phyloP scores from a whole-genome alignment of 2,888 invertebrate species.

The Stenchaetothrips biformis region DNA sequence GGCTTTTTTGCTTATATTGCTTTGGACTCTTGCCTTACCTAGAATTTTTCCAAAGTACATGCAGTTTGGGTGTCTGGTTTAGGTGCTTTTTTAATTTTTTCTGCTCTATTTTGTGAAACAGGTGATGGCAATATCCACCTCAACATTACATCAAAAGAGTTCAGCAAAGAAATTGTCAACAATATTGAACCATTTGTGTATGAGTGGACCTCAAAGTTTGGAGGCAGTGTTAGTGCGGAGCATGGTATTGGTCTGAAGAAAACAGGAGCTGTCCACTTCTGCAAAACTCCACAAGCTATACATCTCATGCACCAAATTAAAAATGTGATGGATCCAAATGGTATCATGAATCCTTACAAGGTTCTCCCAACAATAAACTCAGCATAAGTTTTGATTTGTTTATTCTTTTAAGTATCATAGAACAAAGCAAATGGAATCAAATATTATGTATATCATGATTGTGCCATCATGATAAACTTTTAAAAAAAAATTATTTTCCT shows the following conservation, averaged over 20 bases:
- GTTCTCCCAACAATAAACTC: constrained; percentile 51
- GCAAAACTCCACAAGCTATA: constrained; percentile 68
- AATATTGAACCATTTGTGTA: constrained; percentile 77
- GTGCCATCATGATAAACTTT: too few species aligned
- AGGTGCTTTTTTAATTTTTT: background rate
- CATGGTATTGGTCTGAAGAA: constrained; percentile 93
- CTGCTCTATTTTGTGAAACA: background rate
- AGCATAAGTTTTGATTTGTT: background rate
- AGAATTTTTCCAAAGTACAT: too few species aligned
- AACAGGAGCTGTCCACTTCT: constrained; percentile 69
- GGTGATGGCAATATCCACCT: constrained; percentile 93
- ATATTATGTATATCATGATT: background rate
- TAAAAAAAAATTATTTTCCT: too few species aligned
- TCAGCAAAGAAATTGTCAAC: constrained; percentile 47
- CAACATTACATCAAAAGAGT: constrained; percentile 55
- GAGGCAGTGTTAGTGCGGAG: constrained; percentile 92
- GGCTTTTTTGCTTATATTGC: too few species aligned
- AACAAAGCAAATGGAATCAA: background rate
- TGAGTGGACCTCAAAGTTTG: constrained; percentile 70
- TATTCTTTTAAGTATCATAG: background rate
- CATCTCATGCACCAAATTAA: constrained; percentile 78
- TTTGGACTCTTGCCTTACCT: too few species aligned
- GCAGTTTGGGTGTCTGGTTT: too few species aligned
- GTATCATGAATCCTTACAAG: constrained; percentile 95
- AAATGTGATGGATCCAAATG: constrained; percentile 82